These are phyloP conservation scores for Furnarius figulus DNA, from an alignment of 2,113 vertebrate genomes.

Conservation along the genomic window DNA sequence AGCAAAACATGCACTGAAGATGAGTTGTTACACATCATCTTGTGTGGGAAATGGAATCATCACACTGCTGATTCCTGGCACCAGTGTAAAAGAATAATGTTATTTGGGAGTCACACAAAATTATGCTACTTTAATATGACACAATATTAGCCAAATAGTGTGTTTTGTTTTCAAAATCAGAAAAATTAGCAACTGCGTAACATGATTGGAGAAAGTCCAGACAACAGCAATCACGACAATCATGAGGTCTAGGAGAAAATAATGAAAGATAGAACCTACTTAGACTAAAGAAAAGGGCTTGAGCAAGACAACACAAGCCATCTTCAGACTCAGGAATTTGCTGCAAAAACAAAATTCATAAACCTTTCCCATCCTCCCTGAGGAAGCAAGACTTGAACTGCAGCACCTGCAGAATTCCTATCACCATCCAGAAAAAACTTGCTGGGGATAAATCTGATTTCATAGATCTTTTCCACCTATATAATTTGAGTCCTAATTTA, in stretches of 20 bases:
- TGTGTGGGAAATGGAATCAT: background rate
- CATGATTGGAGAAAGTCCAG: background rate
- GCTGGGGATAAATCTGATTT: background rate
- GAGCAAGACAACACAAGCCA: background rate
- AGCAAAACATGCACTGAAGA: background rate
- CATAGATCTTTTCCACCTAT: background rate
- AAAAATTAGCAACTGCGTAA: background rate
- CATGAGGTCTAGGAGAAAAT: background rate
- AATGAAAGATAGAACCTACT: background rate
- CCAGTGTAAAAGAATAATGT: background rate
- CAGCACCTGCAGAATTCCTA: background rate
- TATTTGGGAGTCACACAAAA: background rate
- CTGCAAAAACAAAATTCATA: background rate
- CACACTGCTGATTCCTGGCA: background rate
- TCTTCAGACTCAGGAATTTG: background rate
- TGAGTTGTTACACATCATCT: background rate
- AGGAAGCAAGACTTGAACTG: background rate
- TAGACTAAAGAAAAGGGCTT: background rate
- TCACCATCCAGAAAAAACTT: background rate
- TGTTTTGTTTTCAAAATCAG: background rate
- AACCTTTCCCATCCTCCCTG: background rate
- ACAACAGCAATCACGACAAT: background rate
- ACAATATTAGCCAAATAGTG: background rate
- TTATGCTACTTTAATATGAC: background rate
- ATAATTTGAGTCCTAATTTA: background rate